phyloP scores from a whole-genome alignment of 2,797 vertebrate genomes.

The Spatula clypeata region DNA sequence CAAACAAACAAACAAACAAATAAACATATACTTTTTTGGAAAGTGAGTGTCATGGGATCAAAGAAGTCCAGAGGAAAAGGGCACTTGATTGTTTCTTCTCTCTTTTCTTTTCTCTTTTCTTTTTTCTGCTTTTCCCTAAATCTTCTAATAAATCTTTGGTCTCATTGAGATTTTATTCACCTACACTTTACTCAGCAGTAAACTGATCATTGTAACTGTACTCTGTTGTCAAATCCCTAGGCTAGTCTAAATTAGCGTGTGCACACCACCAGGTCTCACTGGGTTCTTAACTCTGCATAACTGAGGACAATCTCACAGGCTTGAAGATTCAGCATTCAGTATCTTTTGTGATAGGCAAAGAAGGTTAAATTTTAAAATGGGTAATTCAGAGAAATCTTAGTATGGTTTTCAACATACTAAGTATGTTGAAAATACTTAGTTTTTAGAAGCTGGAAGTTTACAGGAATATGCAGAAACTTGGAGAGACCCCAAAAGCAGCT shows the following conservation, averaged over 20 bases:
- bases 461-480: neutral
- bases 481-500: neutral
- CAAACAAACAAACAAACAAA: neutral
- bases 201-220: no score
- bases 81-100: neutral
- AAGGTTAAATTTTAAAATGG: neutral
- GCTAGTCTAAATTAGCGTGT: neutral
- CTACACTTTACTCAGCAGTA: no score
- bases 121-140: neutral
- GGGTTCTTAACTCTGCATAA: neutral
- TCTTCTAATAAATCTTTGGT: no score
- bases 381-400: neutral
- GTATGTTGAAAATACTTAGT: neutral
- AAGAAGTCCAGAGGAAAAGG: neutral
- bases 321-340: neutral
- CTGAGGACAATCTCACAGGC: rapidly evolving
- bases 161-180: no score
- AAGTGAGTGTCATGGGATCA: neutral
- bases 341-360: neutral
- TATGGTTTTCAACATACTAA: neutral
- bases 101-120: neutral
- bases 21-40: neutral
- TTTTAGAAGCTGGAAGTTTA: neutral
- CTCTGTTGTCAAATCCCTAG: no score
- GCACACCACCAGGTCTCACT: neutral